Conservation (phyloP, 2,888 invertebrate genomes). For the Patella depressa region DNA sequence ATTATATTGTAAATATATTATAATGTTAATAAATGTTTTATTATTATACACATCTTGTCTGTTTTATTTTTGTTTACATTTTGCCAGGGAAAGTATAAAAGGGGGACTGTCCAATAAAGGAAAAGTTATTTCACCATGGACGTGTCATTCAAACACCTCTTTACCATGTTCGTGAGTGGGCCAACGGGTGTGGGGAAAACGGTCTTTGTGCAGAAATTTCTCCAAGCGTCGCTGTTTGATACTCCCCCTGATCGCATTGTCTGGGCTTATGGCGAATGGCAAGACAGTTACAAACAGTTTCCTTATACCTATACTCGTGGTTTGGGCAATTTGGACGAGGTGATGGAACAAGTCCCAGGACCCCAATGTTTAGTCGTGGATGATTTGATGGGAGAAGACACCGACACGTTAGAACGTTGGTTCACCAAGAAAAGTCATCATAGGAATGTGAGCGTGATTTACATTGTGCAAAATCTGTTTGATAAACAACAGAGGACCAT, state of each 20-base stretch:
- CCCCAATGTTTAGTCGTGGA: slow-evolving; percentile 11
- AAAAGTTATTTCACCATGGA: neutral
- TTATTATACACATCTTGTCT: no score
- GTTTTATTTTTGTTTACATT: no score
- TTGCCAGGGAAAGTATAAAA: neutral
- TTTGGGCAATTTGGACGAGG: neutral
- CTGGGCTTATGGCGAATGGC: neutral
- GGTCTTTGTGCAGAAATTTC: neutral
- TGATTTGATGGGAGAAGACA: slow-evolving; percentile 9
- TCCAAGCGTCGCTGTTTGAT: neutral
- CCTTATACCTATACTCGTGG: neutral
- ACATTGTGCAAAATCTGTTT: slow-evolving; percentile 15
- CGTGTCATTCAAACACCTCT: neutral
- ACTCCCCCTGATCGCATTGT: neutral
- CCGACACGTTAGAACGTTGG: neutral
- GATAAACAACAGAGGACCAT: slow-evolving; percentile 15
- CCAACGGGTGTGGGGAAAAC: neutral
- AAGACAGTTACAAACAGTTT: neutral
- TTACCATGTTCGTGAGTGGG: neutral
- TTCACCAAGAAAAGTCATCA: slow-evolving; percentile 19
- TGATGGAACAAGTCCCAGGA: neutral
- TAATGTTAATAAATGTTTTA: no score
- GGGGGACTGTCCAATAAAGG: neutral
- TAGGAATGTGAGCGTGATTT: slow-evolving; percentile 17
- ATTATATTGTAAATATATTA: no score